Base-by-base conservation (phyloP, 2,797 vertebrate species). In the Lutjanus argentimaculatus region DNA sequence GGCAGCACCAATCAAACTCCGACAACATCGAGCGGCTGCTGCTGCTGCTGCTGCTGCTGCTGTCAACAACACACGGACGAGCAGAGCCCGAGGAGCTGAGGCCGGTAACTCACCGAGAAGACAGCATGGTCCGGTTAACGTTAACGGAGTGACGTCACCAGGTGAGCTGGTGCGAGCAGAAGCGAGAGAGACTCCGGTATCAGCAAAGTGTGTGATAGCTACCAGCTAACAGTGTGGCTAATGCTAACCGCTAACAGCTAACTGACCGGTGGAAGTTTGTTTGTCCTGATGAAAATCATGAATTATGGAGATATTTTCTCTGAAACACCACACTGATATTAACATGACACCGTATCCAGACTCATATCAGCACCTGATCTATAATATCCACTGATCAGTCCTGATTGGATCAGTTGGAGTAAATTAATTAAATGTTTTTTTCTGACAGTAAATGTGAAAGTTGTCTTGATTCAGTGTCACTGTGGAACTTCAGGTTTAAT, bases 1-100 rank as follows among this genome's bases (percentile, higher is more conserved):
- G 79, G 17, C 84, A 77, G 52, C 8, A 53, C 1, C 6, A 63
- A 61, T 57, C 62, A 13, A 48, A 22, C 42, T 22, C 46, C 42
- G 43, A 6, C 59, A n/a, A 10, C 19, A 42, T 53, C 66, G 77
- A 80, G 4, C 70, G 19, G 52, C 25, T 0, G 12, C 57, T 8
- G 52, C 67, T 25, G 2, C 25, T 0, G 12, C 57, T 8, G 52
- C 67, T 25, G 2, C 30, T 36, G 30, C 6, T 25, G 25, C 25
- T 25, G 25, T 25, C 25, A 25, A 3, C n/a, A 15, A 46, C 53
- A 36, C 4, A 40, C 21, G 55, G 25, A 15, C 40, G 7, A 12
- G 30, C 40, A 2, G 30, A 1, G 25, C 14, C 1, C 30, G 61
- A 67, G 22, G 17, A 63, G 13, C 56, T 1, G 49, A 19, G 16